Percentiles rank a stretch among this genome's conserved stretches.
Conservation (phyloP, 2,797 vertebrate genomes). For the Menidia menidia region DNA sequence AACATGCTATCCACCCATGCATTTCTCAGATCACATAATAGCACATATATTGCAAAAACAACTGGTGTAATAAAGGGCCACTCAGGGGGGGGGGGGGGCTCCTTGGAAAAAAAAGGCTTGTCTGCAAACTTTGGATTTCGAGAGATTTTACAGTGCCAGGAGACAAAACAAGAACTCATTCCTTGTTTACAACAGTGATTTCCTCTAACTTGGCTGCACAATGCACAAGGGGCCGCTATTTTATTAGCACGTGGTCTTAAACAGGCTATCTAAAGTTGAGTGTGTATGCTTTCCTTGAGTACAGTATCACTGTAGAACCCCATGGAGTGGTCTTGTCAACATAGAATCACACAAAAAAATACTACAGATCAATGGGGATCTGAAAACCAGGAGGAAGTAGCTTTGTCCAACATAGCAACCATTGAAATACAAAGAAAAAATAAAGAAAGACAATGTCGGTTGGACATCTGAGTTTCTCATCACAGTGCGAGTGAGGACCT, state of each 20-base stretch:
- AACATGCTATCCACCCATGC: constrained; percentile 70
- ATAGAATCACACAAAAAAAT: constrained; percentile 42
- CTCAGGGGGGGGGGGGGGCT: too few species aligned
- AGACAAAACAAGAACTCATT: constrained; percentile 73
- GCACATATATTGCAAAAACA: constrained; percentile 74
- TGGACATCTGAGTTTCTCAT: constrained; percentile 75
- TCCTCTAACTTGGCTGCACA: constrained; percentile 68
- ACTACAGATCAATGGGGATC: constrained; percentile 43
- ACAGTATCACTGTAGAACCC: constrained; percentile 30
- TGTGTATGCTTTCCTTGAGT: constrained; percentile 39
- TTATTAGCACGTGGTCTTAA: constrained; percentile 61
- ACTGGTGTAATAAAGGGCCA: constrained; percentile 63
- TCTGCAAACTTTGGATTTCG: constrained; percentile 68
- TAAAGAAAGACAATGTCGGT: constrained; percentile 36
- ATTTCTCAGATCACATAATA: constrained; percentile 76
- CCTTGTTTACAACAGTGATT: constrained; percentile 75
- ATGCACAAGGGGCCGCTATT: constrained; percentile 59
- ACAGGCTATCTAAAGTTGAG: constrained; percentile 36
- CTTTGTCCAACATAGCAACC: constrained; percentile 53
- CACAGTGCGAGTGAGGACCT: constrained; percentile 60
- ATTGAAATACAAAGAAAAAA: constrained; percentile 37
- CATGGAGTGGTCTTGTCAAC: constrained; percentile 51
- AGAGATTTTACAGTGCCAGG: constrained; percentile 57
- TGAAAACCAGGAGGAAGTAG: constrained; percentile 44
- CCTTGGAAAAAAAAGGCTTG: constrained; percentile 38